Evolutionary conservation across 2,888 invertebrate species (phyloP).

Genomic region (Emmelina monodactyla): DNA sequence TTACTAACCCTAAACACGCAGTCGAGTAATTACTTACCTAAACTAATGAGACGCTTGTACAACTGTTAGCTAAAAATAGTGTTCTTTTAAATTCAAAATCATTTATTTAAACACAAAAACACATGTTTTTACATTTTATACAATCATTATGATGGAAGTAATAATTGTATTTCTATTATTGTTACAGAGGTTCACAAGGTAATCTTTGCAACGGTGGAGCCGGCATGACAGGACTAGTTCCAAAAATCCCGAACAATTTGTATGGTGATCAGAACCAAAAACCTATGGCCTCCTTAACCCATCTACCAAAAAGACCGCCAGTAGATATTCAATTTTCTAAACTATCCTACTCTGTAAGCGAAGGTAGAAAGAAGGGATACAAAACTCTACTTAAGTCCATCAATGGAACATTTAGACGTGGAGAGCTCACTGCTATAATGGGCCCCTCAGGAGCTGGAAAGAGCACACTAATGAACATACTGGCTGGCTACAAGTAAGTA

Average conservation of each 20-base stretch:
- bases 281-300: constrained; percentile 78
- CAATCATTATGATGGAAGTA: background rate
- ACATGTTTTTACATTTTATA: background rate
- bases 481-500: constrained; percentile 89
- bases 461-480: constrained; percentile 86
- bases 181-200: constrained; percentile 74
- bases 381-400: constrained; percentile 89
- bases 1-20: no score
- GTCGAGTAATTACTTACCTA: no score
- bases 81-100: no score
- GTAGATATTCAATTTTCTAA: constrained; percentile 91
- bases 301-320: constrained; percentile 85
- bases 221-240: constrained; percentile 59
- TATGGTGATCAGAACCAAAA: constrained; percentile 70
- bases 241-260: constrained; percentile 77
- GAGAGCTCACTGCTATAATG: constrained; percentile 96
- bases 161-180: background rate
- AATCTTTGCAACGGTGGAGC: constrained; percentile 76
- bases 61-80: no score
- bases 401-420: constrained; percentile 86
- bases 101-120: no score
- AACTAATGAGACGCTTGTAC: no score
- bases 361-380: constrained; percentile 80
- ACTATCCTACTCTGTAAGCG: constrained; percentile 88
- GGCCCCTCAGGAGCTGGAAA: constrained; percentile 87